These are phyloP conservation scores for Sesia bembeciformis DNA, from an alignment of 2,888 invertebrate genomes.

Conservation along the genomic window DNA sequence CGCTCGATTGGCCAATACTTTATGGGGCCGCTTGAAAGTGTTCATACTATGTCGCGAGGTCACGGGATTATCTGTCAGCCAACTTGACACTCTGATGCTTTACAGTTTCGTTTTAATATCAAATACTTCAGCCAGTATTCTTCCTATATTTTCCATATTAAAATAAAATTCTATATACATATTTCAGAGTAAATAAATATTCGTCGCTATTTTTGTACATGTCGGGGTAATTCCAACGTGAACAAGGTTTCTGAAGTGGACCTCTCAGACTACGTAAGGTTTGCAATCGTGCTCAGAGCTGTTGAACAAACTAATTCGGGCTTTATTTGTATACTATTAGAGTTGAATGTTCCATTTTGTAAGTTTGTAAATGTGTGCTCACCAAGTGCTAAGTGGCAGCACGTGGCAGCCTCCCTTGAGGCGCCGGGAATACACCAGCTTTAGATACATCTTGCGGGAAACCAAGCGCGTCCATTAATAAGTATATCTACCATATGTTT, in stretches of 20 bases:
- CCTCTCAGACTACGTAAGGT: constrained; percentile 53
- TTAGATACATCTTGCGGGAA: constrained; percentile 61
- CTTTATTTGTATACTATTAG: constrained; percentile 31
- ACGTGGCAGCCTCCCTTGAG: constrained; percentile 53
- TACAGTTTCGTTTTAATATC: too few species aligned
- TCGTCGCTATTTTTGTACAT: constrained; percentile 56
- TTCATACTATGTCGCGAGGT: too few species aligned
- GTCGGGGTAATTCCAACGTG: constrained; percentile 61
- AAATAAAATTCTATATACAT: background rate
- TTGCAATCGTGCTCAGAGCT: constrained; percentile 39
- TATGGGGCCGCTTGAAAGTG: too few species aligned
- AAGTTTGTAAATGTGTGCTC: constrained; percentile 25
- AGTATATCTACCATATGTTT: background rate
- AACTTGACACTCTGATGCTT: too few species aligned
- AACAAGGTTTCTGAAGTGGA: constrained; percentile 56
- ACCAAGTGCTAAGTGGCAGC: constrained; percentile 57
- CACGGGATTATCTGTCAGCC: too few species aligned
- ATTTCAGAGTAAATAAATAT: background rate
- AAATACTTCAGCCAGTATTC: too few species aligned
- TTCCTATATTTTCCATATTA: background rate
- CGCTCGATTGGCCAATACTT: too few species aligned
- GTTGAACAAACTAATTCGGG: constrained; percentile 38
- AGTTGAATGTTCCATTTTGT: constrained; percentile 27
- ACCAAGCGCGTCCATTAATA: constrained; percentile 26
- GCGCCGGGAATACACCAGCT: constrained; percentile 43